These are phyloP conservation scores for Ictalurus furcatus DNA, from an alignment of 2,113 vertebrate species.

Conservation along the genomic window DNA sequence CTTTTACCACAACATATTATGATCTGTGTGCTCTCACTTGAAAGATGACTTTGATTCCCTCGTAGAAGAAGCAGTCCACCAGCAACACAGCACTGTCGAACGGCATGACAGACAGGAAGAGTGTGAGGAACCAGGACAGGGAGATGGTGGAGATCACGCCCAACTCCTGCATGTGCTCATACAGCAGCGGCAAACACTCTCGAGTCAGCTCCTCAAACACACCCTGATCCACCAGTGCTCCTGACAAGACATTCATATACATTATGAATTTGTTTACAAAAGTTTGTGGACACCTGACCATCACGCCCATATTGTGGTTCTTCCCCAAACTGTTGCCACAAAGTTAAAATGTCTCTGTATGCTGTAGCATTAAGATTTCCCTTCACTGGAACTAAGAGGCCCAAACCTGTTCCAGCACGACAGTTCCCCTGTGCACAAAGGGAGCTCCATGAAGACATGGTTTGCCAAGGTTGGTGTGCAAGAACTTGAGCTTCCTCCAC, in stretches of 20 bases:
- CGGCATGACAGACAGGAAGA: conserved; percentile 96
- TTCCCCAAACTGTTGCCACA: not conserved
- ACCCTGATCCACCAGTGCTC: conserved; percentile 93
- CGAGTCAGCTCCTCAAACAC: conserved; percentile 95
- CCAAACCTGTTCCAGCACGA: not conserved
- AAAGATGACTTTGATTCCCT: conserved; percentile 94
- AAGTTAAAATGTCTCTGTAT: not conserved
- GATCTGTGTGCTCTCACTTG: conserved; percentile 66
- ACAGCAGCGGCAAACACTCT: conserved; percentile 84
- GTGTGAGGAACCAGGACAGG: conserved; percentile 96
- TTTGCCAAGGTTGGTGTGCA: not conserved
- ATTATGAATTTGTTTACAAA: not conserved
- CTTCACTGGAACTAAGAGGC: not conserved
- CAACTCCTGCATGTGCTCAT: conserved; percentile 93
- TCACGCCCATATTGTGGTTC: not conserved
- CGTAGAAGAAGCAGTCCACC: conserved; percentile 96
- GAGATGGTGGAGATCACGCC: conserved; percentile 97
- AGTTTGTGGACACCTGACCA: not conserved
- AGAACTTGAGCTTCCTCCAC: not conserved
- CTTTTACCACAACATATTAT: not conserved
- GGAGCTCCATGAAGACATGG: not conserved
- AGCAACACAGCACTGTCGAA: conserved; percentile 93
- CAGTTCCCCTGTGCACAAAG: not conserved
- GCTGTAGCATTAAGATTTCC: not conserved
- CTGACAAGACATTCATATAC: conserved; percentile 76